Evolutionary conservation across 2,888 invertebrate species (phyloP).

Genomic region (Drosophila stalkeri): DNA sequence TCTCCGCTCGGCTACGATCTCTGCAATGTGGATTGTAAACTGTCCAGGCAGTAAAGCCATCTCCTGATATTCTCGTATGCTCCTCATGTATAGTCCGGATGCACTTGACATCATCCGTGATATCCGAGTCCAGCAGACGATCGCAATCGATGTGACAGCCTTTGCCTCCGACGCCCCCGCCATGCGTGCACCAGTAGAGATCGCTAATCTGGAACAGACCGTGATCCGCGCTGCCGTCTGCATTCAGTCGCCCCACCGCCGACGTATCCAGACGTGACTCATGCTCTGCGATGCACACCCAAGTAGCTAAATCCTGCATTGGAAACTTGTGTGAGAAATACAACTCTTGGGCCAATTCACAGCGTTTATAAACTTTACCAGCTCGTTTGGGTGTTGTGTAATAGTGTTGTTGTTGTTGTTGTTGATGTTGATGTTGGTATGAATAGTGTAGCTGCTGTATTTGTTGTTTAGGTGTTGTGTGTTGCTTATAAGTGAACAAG

Average conservation of each 20-base stretch:
- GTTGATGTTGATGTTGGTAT: constrained; percentile 29
- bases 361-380: constrained; percentile 88
- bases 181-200: constrained; percentile 89
- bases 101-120: constrained; percentile 88
- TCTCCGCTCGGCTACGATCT: constrained; percentile 80
- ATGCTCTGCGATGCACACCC: constrained; percentile 91
- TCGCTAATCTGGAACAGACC: constrained; percentile 91
- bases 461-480: constrained; percentile 46
- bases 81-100: constrained; percentile 89
- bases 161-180: constrained; percentile 84
- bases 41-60: constrained; percentile 91
- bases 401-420: constrained; percentile 44
- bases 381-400: constrained; percentile 51
- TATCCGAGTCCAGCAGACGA: constrained; percentile 89
- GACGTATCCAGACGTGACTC: constrained; percentile 90
- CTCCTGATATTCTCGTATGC: constrained; percentile 88
- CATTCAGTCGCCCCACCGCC: constrained; percentile 86
- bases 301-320: constrained; percentile 87
- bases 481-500: constrained; percentile 52
- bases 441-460: constrained; percentile 35
- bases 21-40: constrained; percentile 89
- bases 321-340: constrained; percentile 86
- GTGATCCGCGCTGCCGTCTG: constrained; percentile 88
- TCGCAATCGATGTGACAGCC: constrained; percentile 88
- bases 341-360: constrained; percentile 90